Evolutionary conservation across 2,888 invertebrate species (phyloP).

Genomic region (Apodemia hepburni): DNA sequence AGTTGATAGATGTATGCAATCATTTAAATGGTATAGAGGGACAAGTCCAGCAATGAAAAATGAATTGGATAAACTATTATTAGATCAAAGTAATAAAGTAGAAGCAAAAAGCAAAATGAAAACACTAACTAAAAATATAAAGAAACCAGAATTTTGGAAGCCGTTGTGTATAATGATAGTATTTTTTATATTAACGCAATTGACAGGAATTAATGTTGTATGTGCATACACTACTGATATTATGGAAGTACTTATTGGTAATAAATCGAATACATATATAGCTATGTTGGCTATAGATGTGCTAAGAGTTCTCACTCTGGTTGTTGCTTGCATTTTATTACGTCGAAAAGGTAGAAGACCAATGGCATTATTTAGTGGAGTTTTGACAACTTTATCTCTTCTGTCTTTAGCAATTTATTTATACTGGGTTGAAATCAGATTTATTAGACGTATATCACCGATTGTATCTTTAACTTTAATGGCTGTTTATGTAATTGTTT

Average conservation of each 20-base stretch:
- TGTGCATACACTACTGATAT: conserved; percentile 85
- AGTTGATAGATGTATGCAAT: conserved; percentile 76
- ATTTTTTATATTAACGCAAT: conserved; percentile 84
- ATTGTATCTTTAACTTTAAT: conserved; percentile 72
- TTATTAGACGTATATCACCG: conserved; percentile 49
- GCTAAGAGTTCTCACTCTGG: conserved; percentile 80
- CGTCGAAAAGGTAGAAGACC: conserved; percentile 81
- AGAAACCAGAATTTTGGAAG: conserved; percentile 79
- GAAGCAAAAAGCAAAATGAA: conserved; percentile 50
- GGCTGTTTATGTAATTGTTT: conserved; percentile 79
- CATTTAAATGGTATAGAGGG: conserved; percentile 83
- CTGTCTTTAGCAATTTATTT: conserved; percentile 73
- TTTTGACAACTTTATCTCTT: conserved; percentile 81
- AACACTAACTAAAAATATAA: conserved; percentile 58
- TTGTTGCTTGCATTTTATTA: conserved; percentile 80
- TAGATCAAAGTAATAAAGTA: conserved; percentile 54
- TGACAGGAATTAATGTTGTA: conserved; percentile 86
- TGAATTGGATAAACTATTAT: conserved; percentile 74
- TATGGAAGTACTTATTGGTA: conserved; percentile 80
- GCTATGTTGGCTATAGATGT: conserved; percentile 84
- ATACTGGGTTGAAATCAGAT: conserved; percentile 49
- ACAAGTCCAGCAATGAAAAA: conserved; percentile 58
- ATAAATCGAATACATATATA: conserved; percentile 72
- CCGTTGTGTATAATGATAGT: conserved; percentile 81
- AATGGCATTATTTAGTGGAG: conserved; percentile 82